phyloP scores from a whole-genome alignment of 2,888 invertebrate genomes.

The Malthinus seriepunctatus region DNA sequence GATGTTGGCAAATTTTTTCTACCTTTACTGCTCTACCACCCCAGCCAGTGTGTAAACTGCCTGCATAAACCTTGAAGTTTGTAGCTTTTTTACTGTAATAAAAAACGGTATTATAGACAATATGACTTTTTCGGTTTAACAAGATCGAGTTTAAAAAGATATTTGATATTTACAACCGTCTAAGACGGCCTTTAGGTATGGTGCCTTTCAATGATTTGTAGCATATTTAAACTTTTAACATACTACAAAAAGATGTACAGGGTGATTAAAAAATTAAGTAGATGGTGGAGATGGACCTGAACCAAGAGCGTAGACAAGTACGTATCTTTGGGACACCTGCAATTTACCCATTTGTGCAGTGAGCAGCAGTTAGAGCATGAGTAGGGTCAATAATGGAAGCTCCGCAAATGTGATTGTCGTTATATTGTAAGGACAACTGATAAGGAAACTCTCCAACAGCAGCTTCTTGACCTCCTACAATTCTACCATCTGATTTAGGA shows the following conservation, averaged over 20 bases:
- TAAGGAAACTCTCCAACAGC: constrained; percentile 39
- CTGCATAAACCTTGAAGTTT: background rate
- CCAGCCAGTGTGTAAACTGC: background rate
- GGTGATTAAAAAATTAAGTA: too few relatives aligned
- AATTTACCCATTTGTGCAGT: constrained; percentile 37
- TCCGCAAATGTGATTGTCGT: constrained; percentile 38
- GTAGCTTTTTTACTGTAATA: background rate
- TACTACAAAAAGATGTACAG: too few relatives aligned
- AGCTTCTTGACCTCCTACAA: constrained; percentile 39
- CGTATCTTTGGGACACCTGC: too few relatives aligned
- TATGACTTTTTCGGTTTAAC: too few relatives aligned
- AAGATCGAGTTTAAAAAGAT: too few relatives aligned
- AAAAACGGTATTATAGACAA: background rate
- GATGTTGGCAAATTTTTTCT: background rate
- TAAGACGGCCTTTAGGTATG: too few relatives aligned
- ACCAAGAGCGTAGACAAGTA: too few relatives aligned
- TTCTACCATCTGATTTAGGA: constrained; percentile 31
- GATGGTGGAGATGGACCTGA: too few relatives aligned
- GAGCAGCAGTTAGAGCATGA: constrained; percentile 41
- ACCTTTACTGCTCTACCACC: background rate
- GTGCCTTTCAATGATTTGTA: too few relatives aligned
- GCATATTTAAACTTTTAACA: too few relatives aligned
- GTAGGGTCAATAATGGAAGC: constrained; percentile 36
- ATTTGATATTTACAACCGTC: too few relatives aligned
- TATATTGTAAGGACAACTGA: constrained; percentile 37